Evolutionary conservation across 1,140 invertebrate species (phyloP), one percentile per base, ranked within the genome.

Genomic region (Drosophila hydei): DNA sequence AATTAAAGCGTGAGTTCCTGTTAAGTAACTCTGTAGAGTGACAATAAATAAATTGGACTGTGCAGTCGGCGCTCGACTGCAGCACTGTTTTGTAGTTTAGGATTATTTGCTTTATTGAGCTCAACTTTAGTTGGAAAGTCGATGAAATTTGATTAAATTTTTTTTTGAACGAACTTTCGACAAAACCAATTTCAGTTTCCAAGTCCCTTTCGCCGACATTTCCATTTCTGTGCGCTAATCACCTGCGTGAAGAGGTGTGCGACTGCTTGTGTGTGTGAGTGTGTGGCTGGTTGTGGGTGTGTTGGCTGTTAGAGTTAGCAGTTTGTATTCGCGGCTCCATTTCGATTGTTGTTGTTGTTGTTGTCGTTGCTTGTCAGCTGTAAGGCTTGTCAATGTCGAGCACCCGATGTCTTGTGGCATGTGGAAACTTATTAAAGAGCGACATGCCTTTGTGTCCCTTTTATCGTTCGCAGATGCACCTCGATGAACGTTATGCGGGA

Each of bases 401-500:
- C 52, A 56, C 51, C 67, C 47, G 61, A 58, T 42, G 54, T 16
- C 25, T 6, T 21, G 54, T 23, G 38, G 38, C 14, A 14, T 42
- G 48, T 9, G 55, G 43, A 43, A 36, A 47, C 19, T 36, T 71
- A 72, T 62, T 68, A 27, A 69, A 84, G 36, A 43, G 48, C 65
- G 69, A 74, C 74, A 77, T 54, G 52, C 40, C 63, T 76, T 47
- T 68, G 21, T 70, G 40, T 38, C 23, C 68, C 43, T 12, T 38
- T 51, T 56, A 16, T 63, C 19, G n/a, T 23, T 14, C 48, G 43
- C 88, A 94, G 93, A 72, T 96, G 96, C 90, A 96, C 96, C 40
- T 97, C 96, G 19, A 92, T 97, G 54, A 97, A 96, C 90, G 95
- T 96, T 55, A 96, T 97, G 76, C 94, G 95, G 73, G 95, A 95